A percentile compares a stretch with the other conserved stretches of the same genome.
Evolutionary conservation across 2,113 vertebrate species (phyloP).

Genomic region (Albula glossodonta): DNA sequence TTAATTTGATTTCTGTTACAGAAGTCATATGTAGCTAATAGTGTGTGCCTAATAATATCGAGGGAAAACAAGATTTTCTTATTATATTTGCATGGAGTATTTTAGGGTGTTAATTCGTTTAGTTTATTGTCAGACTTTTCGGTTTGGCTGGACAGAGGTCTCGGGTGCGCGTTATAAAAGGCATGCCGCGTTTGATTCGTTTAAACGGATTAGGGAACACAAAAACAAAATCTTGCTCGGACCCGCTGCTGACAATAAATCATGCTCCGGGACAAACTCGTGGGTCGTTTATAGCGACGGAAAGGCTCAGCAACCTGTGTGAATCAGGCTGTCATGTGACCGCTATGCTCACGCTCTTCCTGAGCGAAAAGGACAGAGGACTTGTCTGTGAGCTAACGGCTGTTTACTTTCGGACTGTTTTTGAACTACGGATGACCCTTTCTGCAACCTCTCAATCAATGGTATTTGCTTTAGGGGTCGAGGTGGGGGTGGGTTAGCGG

Average conservation of each 20-base stretch:
- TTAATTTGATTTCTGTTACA: constrained; percentile 16
- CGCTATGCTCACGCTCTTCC: no score
- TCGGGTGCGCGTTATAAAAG: not conserved
- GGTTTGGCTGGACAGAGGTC: not conserved
- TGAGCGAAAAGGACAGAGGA: constrained; percentile 43
- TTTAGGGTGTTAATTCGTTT: constrained; percentile 10
- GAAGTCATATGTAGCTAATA: constrained; percentile 1
- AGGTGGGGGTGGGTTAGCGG: constrained; percentile 26
- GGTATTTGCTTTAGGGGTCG: constrained; percentile 70
- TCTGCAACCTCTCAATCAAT: constrained; percentile 56
- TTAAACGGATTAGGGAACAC: not conserved
- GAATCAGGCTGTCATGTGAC: constrained; percentile 2
- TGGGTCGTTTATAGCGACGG: not conserved
- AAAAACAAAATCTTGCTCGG: not conserved
- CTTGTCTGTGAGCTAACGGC: constrained; percentile 30
- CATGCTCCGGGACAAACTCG: not conserved
- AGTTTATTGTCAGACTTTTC: not conserved
- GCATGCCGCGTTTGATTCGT: not conserved
- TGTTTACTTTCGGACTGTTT: constrained; percentile 62
- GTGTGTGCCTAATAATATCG: constrained; percentile 18
- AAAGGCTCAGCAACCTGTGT: constrained; percentile 1
- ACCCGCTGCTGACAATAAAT: not conserved
- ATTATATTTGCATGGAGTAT: constrained; percentile 2
- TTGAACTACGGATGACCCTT: constrained; percentile 70
- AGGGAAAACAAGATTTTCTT: constrained; percentile 2